Percentiles rank a stretch among this genome's conserved stretches.
phyloP scores from a whole-genome alignment of 2,888 invertebrate genomes.

The Acronicta alni region DNA sequence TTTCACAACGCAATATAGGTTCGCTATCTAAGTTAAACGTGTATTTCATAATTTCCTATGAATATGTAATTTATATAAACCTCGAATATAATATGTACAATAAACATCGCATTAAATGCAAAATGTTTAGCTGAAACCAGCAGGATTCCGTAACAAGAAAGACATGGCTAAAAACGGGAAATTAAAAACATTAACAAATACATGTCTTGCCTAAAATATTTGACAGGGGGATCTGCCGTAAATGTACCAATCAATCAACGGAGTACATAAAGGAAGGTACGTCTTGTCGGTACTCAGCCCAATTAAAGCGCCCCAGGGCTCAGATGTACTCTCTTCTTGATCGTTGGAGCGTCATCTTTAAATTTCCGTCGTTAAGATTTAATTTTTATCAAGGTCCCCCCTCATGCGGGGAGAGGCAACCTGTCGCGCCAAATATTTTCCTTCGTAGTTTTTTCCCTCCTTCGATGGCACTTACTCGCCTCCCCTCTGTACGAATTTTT shows the following conservation, averaged over 20 bases:
- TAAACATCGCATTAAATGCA: conserved; percentile 63
- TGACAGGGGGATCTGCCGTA: conserved; percentile 60
- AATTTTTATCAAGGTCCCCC: conserved; percentile 86
- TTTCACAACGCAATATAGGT: conserved; percentile 58
- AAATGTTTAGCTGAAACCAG: conserved; percentile 31
- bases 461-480: conserved; percentile 88
- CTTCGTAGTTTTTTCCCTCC: conserved; percentile 89
- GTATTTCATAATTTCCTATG: conserved; percentile 68
- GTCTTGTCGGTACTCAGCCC: conserved; percentile 78
- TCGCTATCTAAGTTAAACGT: conserved; percentile 57
- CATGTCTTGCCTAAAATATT: conserved; percentile 56
- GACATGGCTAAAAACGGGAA: conserved; percentile 40
- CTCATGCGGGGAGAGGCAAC: conserved; percentile 75
- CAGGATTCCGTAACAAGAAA: conserved; percentile 35
- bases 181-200: conserved; percentile 57
- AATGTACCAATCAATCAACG: conserved; percentile 72
- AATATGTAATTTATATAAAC: conserved; percentile 69
- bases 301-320: conserved; percentile 86
- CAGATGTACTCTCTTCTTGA: conserved; percentile 89
- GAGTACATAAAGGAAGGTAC: conserved; percentile 63
- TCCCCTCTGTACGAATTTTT: conserved; percentile 89
- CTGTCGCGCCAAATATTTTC: conserved; percentile 90
- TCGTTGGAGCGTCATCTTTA: conserved; percentile 89
- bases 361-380: conserved; percentile 90
- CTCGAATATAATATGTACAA: conserved; percentile 57